Conservation (phyloP, 2,113 vertebrate genomes). For the Anguilla rostrata region DNA sequence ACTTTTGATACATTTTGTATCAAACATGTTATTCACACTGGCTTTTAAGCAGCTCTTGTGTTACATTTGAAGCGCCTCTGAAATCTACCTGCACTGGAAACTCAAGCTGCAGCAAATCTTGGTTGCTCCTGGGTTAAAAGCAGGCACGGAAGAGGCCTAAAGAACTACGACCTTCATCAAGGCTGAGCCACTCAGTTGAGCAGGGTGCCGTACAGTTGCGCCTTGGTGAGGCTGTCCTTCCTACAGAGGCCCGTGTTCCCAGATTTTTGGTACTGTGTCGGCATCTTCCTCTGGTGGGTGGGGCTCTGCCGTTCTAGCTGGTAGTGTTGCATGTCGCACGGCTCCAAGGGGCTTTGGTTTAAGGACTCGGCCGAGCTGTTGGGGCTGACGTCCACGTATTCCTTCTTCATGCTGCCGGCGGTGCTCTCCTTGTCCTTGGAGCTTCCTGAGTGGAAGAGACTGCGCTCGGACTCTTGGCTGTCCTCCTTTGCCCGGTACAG, state of each 20-base stretch:
- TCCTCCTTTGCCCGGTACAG: slow-evolving; percentile 73
- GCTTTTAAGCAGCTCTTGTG: neutral
- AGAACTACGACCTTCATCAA: slow-evolving; percentile 30
- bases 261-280: slow-evolving; percentile 84
- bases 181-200: slow-evolving; percentile 77
- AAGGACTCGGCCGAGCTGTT: slow-evolving; percentile 85
- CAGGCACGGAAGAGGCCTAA: slow-evolving; percentile 28
- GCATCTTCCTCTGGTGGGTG: slow-evolving; percentile 72
- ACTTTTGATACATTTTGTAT: neutral
- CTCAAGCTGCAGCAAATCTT: neutral
- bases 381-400: slow-evolving; percentile 75
- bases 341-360: slow-evolving; percentile 81
- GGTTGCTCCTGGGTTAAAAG: slow-evolving; percentile 35
- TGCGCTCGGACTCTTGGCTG: slow-evolving; percentile 78
- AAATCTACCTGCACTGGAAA: neutral
- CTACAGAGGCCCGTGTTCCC: slow-evolving; percentile 86
- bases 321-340: slow-evolving; percentile 81
- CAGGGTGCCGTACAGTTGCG: slow-evolving; percentile 94
- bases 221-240: slow-evolving; percentile 97
- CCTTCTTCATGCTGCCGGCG: slow-evolving; percentile 63
- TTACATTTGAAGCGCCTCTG: neutral
- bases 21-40: neutral
- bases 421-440: slow-evolving; percentile 75
- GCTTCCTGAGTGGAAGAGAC: slow-evolving; percentile 78
- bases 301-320: slow-evolving; percentile 80